These are phyloP conservation scores for Timema podura DNA, from an alignment of 2,888 invertebrate species.

Conservation along the genomic window DNA sequence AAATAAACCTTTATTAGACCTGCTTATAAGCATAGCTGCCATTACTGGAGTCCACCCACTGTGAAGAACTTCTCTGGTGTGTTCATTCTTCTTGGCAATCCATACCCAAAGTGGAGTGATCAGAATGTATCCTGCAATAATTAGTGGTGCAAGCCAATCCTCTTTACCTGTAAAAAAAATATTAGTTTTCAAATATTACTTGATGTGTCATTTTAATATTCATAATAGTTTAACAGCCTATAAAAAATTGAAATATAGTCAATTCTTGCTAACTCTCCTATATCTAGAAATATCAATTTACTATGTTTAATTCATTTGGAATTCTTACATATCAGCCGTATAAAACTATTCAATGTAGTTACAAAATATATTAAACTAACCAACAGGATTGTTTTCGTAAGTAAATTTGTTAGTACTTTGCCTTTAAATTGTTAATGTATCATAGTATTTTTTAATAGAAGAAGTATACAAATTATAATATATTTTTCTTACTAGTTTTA, in stretches of 20 bases:
- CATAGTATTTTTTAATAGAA: neutral
- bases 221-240: too few relatives aligned
- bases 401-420: too few relatives aligned
- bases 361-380: too few relatives aligned
- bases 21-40: conserved; percentile 76
- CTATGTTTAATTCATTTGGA: too few relatives aligned
- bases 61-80: conserved; percentile 64
- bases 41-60: conserved; percentile 75
- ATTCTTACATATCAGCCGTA: too few relatives aligned
- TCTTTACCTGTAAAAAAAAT: conserved; percentile 43
- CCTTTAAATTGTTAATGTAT: too few relatives aligned
- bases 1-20: conserved; percentile 41
- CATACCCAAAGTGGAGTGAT: conserved; percentile 70
- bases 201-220: too few relatives aligned
- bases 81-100: conserved; percentile 64
- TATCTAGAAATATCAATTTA: too few relatives aligned
- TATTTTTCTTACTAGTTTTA: neutral
- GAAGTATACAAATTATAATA: neutral
- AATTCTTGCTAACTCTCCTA: too few relatives aligned
- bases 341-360: too few relatives aligned
- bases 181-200: neutral
- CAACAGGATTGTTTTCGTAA: too few relatives aligned
- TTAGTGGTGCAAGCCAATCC: conserved; percentile 61
- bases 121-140: conserved; percentile 58
- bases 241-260: too few relatives aligned